phyloP scores from a whole-genome alignment of 2,888 invertebrate genomes.

The Pyrrhia umbra region DNA sequence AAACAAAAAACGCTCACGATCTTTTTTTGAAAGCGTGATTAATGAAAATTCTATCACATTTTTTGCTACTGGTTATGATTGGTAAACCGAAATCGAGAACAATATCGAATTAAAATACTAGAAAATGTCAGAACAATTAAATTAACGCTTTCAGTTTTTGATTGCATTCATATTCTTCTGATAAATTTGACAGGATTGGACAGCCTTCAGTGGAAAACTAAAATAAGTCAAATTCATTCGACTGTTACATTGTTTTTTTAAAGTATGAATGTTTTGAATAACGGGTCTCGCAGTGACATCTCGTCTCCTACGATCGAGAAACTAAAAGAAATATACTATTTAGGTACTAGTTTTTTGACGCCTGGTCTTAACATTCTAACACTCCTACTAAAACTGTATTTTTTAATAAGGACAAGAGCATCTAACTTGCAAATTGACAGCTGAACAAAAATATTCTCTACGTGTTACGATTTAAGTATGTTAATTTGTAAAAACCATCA shows the following conservation, averaged over 20 bases:
- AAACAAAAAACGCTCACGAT: background rate
- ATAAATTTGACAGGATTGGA: background rate
- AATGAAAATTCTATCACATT: background rate
- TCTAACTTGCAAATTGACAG: constrained; percentile 38
- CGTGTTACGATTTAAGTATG: constrained; percentile 43
- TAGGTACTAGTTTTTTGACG: background rate
- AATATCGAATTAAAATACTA: background rate
- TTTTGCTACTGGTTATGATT: background rate
- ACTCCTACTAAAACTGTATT: background rate
- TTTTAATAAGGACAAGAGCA: constrained; percentile 10
- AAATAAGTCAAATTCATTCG: background rate
- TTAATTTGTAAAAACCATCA: constrained; percentile 66
- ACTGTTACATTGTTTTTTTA: background rate
- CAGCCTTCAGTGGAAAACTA: background rate
- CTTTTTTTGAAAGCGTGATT: background rate
- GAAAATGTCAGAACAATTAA: no score
- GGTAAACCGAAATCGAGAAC: background rate
- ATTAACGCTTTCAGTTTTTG: background rate
- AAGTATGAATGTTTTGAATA: background rate
- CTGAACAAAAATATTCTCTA: constrained; percentile 36
- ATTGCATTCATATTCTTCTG: background rate
- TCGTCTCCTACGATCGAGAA: background rate
- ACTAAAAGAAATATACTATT: background rate
- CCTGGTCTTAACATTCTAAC: constrained; percentile 56
- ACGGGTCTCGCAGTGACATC: background rate